Percentiles rank a stretch among this genome's conserved stretches.
Conservation (phyloP, 2,888 invertebrate genomes). For the Ethmia dodecea region DNA sequence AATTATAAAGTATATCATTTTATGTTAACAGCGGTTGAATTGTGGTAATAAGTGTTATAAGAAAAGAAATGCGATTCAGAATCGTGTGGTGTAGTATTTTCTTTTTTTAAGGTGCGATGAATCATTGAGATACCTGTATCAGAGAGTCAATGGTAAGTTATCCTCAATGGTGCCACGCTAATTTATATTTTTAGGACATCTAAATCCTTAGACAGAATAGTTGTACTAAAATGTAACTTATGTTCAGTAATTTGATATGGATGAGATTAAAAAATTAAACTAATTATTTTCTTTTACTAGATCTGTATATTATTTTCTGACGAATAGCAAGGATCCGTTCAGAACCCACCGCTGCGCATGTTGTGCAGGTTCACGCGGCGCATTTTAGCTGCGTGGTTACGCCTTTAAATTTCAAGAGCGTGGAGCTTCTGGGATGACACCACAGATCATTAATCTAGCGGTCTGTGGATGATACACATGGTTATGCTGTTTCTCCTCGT, state of each 20-base stretch:
- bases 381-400: too few species aligned
- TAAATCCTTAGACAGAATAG: slow-evolving; percentile 58
- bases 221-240: slow-evolving; percentile 61
- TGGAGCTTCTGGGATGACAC: too few species aligned
- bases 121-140: slow-evolving; percentile 49
- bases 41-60: slow-evolving; percentile 31
- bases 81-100: slow-evolving; percentile 50
- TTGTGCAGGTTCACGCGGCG: too few species aligned
- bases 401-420: too few species aligned
- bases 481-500: too few species aligned
- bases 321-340: too few species aligned
- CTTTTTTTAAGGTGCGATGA: slow-evolving; percentile 42
- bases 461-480: too few species aligned
- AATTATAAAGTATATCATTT: slow-evolving; percentile 49
- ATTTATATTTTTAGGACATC: slow-evolving; percentile 63
- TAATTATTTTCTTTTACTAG: slow-evolving; percentile 27
- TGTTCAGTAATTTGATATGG: slow-evolving; percentile 74
- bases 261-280: slow-evolving; percentile 66
- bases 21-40: slow-evolving; percentile 46
- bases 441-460: too few species aligned
- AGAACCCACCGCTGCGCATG: too few species aligned
- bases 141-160: slow-evolving; percentile 42
- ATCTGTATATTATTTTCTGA: not conserved
- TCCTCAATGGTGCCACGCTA: slow-evolving; percentile 60
- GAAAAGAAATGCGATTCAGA: slow-evolving; percentile 53